These are phyloP conservation scores for Lutraria lutraria DNA, from an alignment of 2,888 invertebrate genomes.

Conservation along the genomic window DNA sequence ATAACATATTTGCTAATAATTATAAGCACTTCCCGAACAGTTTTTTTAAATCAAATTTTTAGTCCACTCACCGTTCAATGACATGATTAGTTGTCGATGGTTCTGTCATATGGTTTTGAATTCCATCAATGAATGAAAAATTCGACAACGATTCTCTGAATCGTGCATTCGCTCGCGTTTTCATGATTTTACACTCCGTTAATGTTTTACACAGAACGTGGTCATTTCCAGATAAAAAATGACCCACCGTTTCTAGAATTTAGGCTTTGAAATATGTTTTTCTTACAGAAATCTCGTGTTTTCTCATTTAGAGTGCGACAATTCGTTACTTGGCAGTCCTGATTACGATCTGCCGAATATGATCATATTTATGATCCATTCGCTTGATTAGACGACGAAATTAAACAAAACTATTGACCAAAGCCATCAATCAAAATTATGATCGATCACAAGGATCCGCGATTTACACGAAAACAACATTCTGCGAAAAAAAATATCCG, in stretches of 20 bases:
- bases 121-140: constrained; percentile 20
- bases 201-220: not conserved
- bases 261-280: not conserved
- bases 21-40: no score
- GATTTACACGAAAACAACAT: constrained; percentile 31
- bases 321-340: constrained; percentile 30
- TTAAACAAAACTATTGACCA: constrained; percentile 69
- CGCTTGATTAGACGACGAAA: constrained; percentile 61
- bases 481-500: constrained; percentile 8
- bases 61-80: constrained; percentile 9
- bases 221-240: constrained; percentile 17
- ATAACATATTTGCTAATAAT: no score
- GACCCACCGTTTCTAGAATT: not conserved
- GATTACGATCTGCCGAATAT: constrained; percentile 55
- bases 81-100: not conserved
- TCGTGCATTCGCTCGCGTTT: not conserved
- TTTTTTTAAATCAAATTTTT: not conserved
- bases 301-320: constrained; percentile 13
- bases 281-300: not conserved
- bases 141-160: constrained; percentile 23
- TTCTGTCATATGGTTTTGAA: not conserved
- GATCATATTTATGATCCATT: constrained; percentile 61
- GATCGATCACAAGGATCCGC: constrained; percentile 54
- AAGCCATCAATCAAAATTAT: constrained; percentile 65
- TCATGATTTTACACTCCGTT: constrained; percentile 14